Evolutionary conservation across 2,797 vertebrate species (phyloP).

Genomic region (Petrocephalus schoutedeni): DNA sequence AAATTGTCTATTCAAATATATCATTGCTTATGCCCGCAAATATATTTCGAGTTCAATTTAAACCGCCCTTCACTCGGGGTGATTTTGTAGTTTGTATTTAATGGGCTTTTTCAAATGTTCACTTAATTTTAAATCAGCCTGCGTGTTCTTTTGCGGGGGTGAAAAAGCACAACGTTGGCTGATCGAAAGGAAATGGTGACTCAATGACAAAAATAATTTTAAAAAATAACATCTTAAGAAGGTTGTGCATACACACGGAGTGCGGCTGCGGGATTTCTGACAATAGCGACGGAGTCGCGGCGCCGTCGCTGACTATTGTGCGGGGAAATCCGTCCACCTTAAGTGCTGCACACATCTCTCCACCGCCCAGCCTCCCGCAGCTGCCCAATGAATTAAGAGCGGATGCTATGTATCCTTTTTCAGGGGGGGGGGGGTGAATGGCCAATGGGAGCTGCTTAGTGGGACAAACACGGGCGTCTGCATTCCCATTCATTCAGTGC

Average conservation of each 20-base stretch:
- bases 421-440: conserved; percentile 52
- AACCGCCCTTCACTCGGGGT: background rate
- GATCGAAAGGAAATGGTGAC: background rate
- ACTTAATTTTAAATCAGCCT: background rate
- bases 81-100: background rate
- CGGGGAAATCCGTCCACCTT: conserved; percentile 59
- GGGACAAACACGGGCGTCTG: conserved; percentile 62
- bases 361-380: conserved; percentile 56
- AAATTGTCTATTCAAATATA: background rate
- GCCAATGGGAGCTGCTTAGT: conserved; percentile 63
- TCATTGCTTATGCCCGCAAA: background rate
- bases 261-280: background rate
- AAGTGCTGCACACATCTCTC: conserved; percentile 54
- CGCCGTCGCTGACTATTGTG: conserved; percentile 20
- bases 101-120: background rate
- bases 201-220: background rate
- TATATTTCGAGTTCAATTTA: background rate
- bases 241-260: background rate
- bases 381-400: conserved; percentile 70
- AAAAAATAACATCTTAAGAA: background rate
- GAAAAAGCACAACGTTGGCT: background rate
- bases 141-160: background rate
- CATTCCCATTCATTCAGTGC: conserved; percentile 72
- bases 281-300: conserved; percentile 43
- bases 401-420: conserved; percentile 74